Evolutionary conservation across 1,140 invertebrate species (phyloP), one percentile per base, ranked within the genome.

Genomic region (Daktulosphaira vitifoliae): DNA sequence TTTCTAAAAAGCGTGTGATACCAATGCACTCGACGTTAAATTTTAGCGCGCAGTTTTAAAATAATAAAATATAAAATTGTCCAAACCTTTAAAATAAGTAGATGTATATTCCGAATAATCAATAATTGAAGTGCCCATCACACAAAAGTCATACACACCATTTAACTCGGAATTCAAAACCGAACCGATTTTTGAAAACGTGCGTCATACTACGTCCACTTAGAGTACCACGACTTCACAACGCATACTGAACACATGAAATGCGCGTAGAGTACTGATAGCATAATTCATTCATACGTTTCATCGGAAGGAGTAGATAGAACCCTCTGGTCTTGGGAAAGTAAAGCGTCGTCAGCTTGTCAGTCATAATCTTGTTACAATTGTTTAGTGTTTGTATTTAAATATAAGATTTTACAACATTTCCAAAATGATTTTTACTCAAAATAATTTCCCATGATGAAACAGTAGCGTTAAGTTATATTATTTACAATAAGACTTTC

Each of bases 111-210:
- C 56, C 56, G 44, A 62, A 48, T 33, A 33, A n/a, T 33, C 16
- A 48, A 7, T 62, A 46, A 62, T 62, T 62, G 42, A 48, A 62
- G 56, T 62, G 42, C 56, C 56, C 56, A 62, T 62, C 29, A 62
- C 56, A 48, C 25, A 62, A 62, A 48, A 62, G 46, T 62, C 29
- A 37, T 20, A 62, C n/a, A n/a, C 38, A 53, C n/a, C 2, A 6
- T 22, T 62, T 29, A 62, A 48, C 25, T 46, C 29, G 1, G 25
- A 33, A 33, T 33, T 23, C 29, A 29, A 62, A 62, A 48, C 22
- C 22, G 29, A 48, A 62, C 56, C 4, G 42, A 62, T 62, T 62
- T 59, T 62, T 29, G 26, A 20, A 48, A 46, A 62, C 25, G 46
- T 62, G 44, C 13, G 42, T 62, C 56, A 62, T 62, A 39, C 56